Percentiles rank a stretch among this genome's conserved stretches.
Conservation (phyloP, 2,888 invertebrate genomes). For the Polymixis flavicincta region DNA sequence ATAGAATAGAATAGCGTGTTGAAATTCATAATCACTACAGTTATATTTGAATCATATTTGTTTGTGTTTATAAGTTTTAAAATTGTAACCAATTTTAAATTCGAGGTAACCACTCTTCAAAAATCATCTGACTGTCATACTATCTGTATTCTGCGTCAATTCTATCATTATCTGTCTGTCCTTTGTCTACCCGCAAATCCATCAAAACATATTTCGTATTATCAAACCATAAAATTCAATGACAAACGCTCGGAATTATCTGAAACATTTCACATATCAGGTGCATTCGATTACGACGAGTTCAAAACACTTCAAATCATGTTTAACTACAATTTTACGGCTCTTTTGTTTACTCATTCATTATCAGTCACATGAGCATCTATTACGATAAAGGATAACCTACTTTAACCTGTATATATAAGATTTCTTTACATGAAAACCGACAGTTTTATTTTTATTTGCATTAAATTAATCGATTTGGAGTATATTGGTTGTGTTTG, state of each 20-base stretch:
- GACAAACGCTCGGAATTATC: constrained; percentile 41
- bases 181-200: constrained; percentile 35
- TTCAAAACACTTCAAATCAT: constrained; percentile 58
- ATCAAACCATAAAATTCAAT: constrained; percentile 34
- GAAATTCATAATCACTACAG: not conserved
- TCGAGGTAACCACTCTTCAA: not conserved
- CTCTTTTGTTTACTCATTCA: constrained; percentile 65
- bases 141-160: not conserved
- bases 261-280: constrained; percentile 41
- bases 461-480: constrained; percentile 60
- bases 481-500: constrained; percentile 54
- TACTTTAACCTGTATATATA: constrained; percentile 87
- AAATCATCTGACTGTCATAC: not conserved
- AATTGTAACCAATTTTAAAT: not conserved
- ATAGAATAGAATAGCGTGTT: not conserved
- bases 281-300: constrained; percentile 47
- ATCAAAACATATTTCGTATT: constrained; percentile 33
- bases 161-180: constrained; percentile 28
- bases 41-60: too few relatives aligned
- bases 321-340: constrained; percentile 58
- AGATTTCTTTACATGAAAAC: constrained; percentile 73
- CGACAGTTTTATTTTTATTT: constrained; percentile 75
- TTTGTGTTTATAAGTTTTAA: not conserved
- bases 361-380: constrained; percentile 85
- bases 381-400: constrained; percentile 86